Evolutionary conservation across 2,797 vertebrate genomes (phyloP).

Genomic region (Trachurus trachurus): DNA sequence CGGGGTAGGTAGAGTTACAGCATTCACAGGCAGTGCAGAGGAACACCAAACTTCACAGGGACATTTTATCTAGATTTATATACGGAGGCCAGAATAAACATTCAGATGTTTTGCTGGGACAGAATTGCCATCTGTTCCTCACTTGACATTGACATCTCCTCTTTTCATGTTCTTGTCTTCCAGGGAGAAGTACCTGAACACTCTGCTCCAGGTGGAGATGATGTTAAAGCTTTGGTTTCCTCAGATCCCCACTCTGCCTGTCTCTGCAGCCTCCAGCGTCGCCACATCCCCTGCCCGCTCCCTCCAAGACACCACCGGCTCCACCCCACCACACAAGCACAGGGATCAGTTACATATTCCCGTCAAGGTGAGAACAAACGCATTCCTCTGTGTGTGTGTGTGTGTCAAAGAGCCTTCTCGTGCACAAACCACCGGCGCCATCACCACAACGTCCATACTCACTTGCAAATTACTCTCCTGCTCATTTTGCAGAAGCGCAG

Average conservation of each 20-base stretch:
- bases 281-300: conserved; percentile 54
- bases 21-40: conserved; percentile 9
- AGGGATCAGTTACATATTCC: conserved; percentile 81
- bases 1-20: conserved; percentile 50
- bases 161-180: conserved; percentile 1
- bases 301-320: conserved; percentile 46
- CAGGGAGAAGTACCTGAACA: conserved; percentile 93
- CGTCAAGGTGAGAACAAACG: conserved; percentile 71
- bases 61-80: conserved; percentile 1
- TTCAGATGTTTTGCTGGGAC: conserved; percentile 14
- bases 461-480: conserved; percentile 17
- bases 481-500: conserved; percentile 82
- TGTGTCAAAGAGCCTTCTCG: background rate
- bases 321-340: conserved; percentile 80
- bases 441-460: conserved; percentile 2
- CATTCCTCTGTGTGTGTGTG: background rate
- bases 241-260: conserved; percentile 78
- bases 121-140: conserved; percentile 8
- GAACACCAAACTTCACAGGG: conserved; percentile 10
- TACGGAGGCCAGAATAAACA: background rate
- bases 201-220: conserved; percentile 93
- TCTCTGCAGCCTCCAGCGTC: conserved; percentile 46
- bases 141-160: background rate
- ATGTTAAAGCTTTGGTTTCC: conserved; percentile 97
- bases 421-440: background rate